These are phyloP conservation scores for Spheniscus humboldti DNA, from an alignment of 2,797 vertebrate species.

Conservation along the genomic window DNA sequence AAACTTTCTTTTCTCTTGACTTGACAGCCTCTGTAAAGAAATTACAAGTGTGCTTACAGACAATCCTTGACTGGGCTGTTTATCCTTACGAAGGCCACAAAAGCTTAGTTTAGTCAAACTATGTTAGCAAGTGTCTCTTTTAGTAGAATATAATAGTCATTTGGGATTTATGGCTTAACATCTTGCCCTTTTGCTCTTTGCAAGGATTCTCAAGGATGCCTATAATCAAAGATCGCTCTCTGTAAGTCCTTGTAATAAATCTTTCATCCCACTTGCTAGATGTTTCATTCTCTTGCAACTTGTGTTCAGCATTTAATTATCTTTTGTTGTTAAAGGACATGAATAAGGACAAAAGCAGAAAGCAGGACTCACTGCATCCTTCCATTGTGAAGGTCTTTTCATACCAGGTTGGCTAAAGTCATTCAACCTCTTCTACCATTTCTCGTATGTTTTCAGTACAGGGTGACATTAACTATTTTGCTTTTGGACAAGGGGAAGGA, in stretches of 20 bases:
- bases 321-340: conserved; percentile 35
- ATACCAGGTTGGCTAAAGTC: not conserved
- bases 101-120: conserved; percentile 8
- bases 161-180: conserved; percentile 46
- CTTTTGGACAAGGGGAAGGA: not conserved
- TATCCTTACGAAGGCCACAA: not conserved
- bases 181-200: conserved; percentile 3
- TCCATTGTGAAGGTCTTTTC: not conserved
- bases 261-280: conserved; percentile 13
- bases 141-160: not conserved
- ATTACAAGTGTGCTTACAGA: not conserved
- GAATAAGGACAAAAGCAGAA: conserved; percentile 21
- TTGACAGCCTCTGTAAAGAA: not conserved
- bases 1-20: not conserved
- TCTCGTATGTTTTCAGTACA: not conserved
- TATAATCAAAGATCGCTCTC: conserved; percentile 43
- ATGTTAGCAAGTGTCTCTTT: not conserved
- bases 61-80: not conserved
- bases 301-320: conserved; percentile 52
- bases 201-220: conserved; percentile 48
- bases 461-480: not conserved
- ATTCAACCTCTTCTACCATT: not conserved
- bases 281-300: conserved; percentile 8
- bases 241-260: conserved; percentile 52
- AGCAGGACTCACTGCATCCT: not conserved